Conservation (phyloP, 1,140 invertebrate species). For the Cherax destructor region DNA sequence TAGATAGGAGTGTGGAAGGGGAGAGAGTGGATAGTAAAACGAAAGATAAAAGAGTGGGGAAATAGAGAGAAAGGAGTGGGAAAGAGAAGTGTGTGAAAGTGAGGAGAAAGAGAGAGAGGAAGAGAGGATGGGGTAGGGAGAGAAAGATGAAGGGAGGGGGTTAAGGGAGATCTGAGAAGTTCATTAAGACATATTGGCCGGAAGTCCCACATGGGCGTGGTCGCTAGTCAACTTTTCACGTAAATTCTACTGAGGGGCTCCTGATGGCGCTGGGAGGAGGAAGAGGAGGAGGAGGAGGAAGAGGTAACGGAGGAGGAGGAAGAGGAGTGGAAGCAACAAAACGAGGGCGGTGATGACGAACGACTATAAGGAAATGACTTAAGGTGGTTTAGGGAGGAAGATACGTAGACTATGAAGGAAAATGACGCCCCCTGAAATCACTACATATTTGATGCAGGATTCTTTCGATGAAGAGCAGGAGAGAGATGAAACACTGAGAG, state of each 20-base stretch:
- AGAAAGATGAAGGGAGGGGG: too few species aligned
- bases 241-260: slow-evolving; percentile 33
- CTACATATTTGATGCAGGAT: too few species aligned
- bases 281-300: not conserved
- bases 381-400: too few species aligned
- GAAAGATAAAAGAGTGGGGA: not conserved
- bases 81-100: not conserved
- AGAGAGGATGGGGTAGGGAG: too few species aligned
- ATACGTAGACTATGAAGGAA: too few species aligned
- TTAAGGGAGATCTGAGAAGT: slow-evolving; percentile 26
- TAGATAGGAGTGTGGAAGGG: not conserved
- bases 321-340: not conserved
- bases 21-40: not conserved
- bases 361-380: too few species aligned
- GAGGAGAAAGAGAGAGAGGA: not conserved
- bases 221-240: slow-evolving; percentile 54
- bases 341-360: not conserved
- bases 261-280: not conserved
- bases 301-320: not conserved
- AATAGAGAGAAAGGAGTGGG: not conserved
- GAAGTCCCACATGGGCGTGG: slow-evolving; percentile 57
- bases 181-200: slow-evolving; percentile 64
- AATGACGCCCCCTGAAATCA: too few species aligned
- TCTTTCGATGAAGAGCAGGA: too few species aligned
- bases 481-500: too few species aligned